Evolutionary conservation across 1,140 invertebrate genomes (phyloP), one percentile per base, ranked within the genome.

Genomic region (Eumeta japonica): DNA sequence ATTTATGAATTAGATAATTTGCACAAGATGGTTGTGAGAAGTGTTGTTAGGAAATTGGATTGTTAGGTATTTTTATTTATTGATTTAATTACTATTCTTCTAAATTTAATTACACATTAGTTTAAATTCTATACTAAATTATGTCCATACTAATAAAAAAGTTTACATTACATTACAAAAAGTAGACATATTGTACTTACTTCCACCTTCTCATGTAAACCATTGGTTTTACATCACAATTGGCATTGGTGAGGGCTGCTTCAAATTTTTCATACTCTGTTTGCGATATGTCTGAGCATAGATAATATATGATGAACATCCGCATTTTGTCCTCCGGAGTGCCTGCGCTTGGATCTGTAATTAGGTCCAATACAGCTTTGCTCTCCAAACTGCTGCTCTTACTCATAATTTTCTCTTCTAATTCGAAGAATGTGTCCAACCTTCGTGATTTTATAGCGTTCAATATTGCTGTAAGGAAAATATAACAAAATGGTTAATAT

Each of bases 391-490:
- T 79, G 13, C 63, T 63, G 20, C 62, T 66, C 73, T 88, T 89
- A 16, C 87, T 87, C 88, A 98, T 92, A 32, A 99, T 87, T 75
- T 98, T 98, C 62, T 99, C 96, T 77, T 99, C 97, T 34, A 93
- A 80, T 77, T 99, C 97, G 67, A 98, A 99, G 50, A 93, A 94
- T 1, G 90, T 91, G 66, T 99, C 97, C 10, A 99, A 70, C 52
- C 96, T 86, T 20, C 96, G 77, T 1, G 83, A 83, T 78, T 94
- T 97, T 15, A 98, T 97, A 30, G 83, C 85, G 66, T 96, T 93
- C 16, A 97, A 76, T 44, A 97, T 88, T 11, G 88, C 86, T 79
- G 50, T 15, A 64, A 65, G 49, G 18, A 52, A 32, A 39, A 43
- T 16, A 30, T 13, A 11, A 9, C 28, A 30, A 30, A 13, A 20